These are phyloP conservation scores for Aurelia sp. DNA, from an alignment of 30 jellyfish, hydroid and myxozoan species.

Conservation along the genomic window DNA sequence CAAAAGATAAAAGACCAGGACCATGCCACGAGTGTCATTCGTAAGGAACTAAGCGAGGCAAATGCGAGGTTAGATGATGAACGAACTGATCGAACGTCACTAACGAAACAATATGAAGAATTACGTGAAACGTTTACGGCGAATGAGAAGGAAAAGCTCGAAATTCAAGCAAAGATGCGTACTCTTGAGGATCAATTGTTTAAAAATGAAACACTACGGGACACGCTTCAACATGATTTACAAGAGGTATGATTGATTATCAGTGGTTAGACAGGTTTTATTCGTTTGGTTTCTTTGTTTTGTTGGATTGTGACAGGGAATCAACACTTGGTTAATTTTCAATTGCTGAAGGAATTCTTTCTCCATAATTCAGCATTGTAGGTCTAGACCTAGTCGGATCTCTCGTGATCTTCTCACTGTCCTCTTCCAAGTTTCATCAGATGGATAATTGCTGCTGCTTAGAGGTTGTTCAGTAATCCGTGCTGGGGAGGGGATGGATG, in stretches of 20 bases:
- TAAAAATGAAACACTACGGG: conserved; percentile 51
- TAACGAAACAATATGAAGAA: conserved; percentile 63
- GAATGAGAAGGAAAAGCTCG: conserved; percentile 62
- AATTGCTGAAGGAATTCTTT: too few species aligned
- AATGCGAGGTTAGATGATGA: conserved; percentile 55
- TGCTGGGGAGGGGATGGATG: too few species aligned
- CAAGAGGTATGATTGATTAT: conserved; percentile 19
- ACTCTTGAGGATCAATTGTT: conserved; percentile 41
- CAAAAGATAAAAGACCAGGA: conserved; percentile 45
- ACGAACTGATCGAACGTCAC: conserved; percentile 46
- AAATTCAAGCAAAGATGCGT: conserved; percentile 40
- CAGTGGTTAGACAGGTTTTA: too few species aligned
- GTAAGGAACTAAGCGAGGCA: conserved; percentile 50
- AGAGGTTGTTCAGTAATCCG: too few species aligned
- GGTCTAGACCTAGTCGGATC: too few species aligned
- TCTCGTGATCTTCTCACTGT: too few species aligned
- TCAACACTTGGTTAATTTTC: too few species aligned
- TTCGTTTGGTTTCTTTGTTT: too few species aligned
- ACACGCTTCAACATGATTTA: conserved; percentile 61
- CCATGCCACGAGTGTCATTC: conserved; percentile 13
- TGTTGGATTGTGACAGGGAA: too few species aligned
- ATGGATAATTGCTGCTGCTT: too few species aligned
- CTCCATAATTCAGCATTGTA: too few species aligned
- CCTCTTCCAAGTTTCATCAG: too few species aligned
- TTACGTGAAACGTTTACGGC: conserved; percentile 40